Percentiles rank a stretch among this genome's conserved stretches.
phyloP scores from a whole-genome alignment of 2,113 vertebrate species.

The Hypocryptadius cinnamomeus region DNA sequence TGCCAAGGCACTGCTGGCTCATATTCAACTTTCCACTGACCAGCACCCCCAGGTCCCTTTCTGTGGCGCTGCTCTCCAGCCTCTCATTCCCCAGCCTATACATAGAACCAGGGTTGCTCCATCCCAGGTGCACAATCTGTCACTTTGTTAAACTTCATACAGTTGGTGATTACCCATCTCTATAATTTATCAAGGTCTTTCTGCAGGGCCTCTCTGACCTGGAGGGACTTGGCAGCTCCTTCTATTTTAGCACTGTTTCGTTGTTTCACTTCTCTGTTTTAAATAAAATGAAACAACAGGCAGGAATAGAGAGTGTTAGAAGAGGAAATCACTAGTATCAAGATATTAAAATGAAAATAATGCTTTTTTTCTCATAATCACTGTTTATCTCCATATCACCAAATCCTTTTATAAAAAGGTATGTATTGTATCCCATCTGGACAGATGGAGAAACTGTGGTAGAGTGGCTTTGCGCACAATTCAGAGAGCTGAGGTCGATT shows the following conservation, averaged over 20 bases:
- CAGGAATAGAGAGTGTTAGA: not conserved
- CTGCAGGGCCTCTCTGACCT: not conserved
- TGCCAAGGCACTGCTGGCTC: not conserved
- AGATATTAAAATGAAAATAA: not conserved
- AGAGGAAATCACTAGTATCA: not conserved
- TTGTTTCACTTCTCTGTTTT: not conserved
- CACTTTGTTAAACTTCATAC: not conserved
- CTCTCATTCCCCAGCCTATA: not conserved
- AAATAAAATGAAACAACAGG: not conserved
- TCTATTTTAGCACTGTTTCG: not conserved
- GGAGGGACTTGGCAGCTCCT: not conserved
- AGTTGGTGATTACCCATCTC: not conserved
- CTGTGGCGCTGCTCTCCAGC: not conserved
- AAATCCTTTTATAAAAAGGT: not conserved
- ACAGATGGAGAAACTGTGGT: not conserved
- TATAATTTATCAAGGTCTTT: not conserved
- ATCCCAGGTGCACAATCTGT: not conserved
- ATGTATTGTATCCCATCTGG: not conserved
- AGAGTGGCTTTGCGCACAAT: not conserved
- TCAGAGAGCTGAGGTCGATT: not conserved
- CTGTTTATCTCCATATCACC: not conserved
- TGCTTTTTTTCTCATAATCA: not conserved
- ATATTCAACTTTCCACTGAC: accelerated
- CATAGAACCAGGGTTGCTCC: not conserved
- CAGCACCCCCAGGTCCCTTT: not conserved